Evolutionary conservation across 2,888 invertebrate genomes (phyloP).

Genomic region (Ophraella communa): DNA sequence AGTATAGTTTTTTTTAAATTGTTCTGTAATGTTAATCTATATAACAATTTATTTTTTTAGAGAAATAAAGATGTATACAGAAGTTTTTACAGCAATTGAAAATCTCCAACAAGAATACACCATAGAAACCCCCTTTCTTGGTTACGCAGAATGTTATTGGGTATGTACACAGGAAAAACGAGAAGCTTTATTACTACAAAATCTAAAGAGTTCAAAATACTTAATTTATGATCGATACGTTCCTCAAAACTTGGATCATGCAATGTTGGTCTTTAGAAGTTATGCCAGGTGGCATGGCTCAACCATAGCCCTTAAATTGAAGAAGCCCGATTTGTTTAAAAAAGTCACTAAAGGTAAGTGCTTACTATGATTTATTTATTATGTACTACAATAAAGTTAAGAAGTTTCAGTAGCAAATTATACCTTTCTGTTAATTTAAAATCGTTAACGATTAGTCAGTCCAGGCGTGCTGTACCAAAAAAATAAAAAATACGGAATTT

Average conservation of each 20-base stretch:
- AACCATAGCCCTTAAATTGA: conserved; percentile 40
- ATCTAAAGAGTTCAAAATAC: conserved; percentile 44
- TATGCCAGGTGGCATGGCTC: conserved; percentile 46
- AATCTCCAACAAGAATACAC: conserved; percentile 35
- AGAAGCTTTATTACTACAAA: conserved; percentile 46
- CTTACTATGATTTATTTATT: no score
- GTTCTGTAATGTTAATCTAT: neutral
- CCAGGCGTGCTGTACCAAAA: no score
- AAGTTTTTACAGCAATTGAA: conserved; percentile 41
- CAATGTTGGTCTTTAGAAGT: conserved; percentile 33
- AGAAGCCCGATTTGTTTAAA: conserved; percentile 38
- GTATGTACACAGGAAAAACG: conserved; percentile 36
- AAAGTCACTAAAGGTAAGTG: conserved; percentile 41
- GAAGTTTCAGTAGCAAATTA: no score
- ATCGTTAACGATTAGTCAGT: no score
- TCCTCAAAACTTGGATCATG: conserved; percentile 49
- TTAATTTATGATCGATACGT: conserved; percentile 42
- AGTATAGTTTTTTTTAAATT: neutral
- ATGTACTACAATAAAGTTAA: no score
- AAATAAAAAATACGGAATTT: no score
- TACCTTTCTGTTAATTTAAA: no score
- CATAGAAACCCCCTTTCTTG: conserved; percentile 31
- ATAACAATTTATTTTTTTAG: conserved; percentile 15
- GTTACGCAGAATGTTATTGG: conserved; percentile 44
- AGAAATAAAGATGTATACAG: conserved; percentile 43